Base-by-base conservation (phyloP, 2,888 invertebrate species). In the Ophion obscuratus region DNA sequence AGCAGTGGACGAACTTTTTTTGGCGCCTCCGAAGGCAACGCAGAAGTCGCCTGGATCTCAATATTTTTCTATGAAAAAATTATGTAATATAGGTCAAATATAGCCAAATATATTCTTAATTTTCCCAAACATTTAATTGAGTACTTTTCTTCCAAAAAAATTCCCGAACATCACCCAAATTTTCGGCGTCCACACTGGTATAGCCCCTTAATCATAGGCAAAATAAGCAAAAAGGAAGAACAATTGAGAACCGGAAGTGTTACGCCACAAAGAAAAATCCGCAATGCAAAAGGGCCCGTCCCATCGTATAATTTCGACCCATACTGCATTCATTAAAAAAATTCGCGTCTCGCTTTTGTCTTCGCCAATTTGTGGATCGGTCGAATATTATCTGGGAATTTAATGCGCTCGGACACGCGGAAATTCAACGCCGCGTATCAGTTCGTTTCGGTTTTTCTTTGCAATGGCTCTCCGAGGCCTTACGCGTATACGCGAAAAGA, bases 381-480 rank as follows among this genome's bases (percentile, higher is more conserved):
- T 68, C 24, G 77, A 68, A 68, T 77, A 77, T 76, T 62, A 76
- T 76, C 75, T 53, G 47, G 64, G 64, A 76, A 62, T 53, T 66
- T 76, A 66, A 76, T 64, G 61, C 53, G 7, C 64, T 53, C 53
- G 14, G 17, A 67, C 59, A 68, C 67, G 36, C 40, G 77, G 68
- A 68, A 77, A 77, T 67, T 67, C 67, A 59, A 27, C 24, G 24
- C 24, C 27, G 68, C 40, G 64, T 14, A 53, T 17, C 6, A 3
- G 40, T 40, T 7, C 40, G 40, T 53, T 53, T 53, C 53, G 53
- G 53, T 53, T 53, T 53, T 53, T 53, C 53, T 53, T 53, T 11
- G 47, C 70, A 24, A 17, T 17, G 27, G 17, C 17, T 53, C 53
- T 53, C 53, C 14, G 53, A 17, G 14, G 53, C 53, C 53, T 17